phyloP scores from a whole-genome alignment of 2,113 vertebrate species.

The Alligator sinensis region DNA sequence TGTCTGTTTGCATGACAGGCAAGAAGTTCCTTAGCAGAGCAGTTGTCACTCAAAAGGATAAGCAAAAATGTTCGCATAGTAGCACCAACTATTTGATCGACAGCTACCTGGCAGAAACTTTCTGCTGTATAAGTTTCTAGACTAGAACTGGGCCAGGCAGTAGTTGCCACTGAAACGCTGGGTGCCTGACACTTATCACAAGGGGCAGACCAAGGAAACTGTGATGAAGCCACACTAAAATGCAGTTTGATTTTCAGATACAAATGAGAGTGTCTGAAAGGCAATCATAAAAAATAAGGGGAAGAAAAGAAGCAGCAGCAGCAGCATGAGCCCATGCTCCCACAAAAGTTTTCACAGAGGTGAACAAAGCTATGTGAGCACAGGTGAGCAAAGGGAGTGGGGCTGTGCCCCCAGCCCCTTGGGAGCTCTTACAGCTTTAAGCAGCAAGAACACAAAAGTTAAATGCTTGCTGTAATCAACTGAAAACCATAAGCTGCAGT shows the following conservation, averaged over 20 bases:
- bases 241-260: background rate
- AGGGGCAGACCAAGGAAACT: background rate
- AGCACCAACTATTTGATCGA: background rate
- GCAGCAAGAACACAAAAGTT: background rate
- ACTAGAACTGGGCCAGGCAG: background rate
- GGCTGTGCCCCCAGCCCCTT: background rate
- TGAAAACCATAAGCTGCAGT: constrained; percentile 18
- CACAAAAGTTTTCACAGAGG: background rate
- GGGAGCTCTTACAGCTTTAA: background rate
- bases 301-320: background rate
- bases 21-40: background rate
- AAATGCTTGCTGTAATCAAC: constrained; percentile 9
- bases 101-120: background rate
- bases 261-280: background rate
- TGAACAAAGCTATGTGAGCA: background rate
- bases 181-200: background rate
- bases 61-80: constrained; percentile 20
- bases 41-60: background rate
- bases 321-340: background rate
- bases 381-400: background rate
- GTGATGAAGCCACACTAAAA: background rate
- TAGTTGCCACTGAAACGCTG: background rate
- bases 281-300: background rate
- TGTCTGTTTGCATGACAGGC: background rate
- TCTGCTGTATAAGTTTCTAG: background rate